These are phyloP conservation scores for Amphiprion ocellaris DNA, from an alignment of 2,113 vertebrate genomes.

Conservation along the genomic window DNA sequence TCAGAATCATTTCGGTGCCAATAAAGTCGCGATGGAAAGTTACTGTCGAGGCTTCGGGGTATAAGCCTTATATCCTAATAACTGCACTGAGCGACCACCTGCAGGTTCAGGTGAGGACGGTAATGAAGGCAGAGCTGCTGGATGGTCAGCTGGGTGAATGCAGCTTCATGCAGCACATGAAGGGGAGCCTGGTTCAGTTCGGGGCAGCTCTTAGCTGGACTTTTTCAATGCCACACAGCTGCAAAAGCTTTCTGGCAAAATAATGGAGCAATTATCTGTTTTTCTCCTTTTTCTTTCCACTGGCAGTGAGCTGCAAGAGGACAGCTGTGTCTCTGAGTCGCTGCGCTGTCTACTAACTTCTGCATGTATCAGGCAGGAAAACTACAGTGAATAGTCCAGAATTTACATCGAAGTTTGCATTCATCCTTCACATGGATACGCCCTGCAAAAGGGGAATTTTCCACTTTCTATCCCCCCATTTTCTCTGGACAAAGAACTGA, in stretches of 20 bases:
- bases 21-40: conserved; percentile 45
- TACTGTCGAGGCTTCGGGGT: conserved; percentile 27
- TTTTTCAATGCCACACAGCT: conserved; percentile 70
- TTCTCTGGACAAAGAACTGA: no score
- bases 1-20: conserved; percentile 21
- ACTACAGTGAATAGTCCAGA: neutral
- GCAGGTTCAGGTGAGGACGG: conserved; percentile 57
- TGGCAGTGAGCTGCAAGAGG: conserved; percentile 45
- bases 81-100: conserved; percentile 31
- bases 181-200: conserved; percentile 2
- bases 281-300: conserved; percentile 48
- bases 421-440: neutral
- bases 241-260: conserved; percentile 68
- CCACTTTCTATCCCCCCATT: neutral
- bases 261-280: conserved; percentile 59
- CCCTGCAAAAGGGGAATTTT: conserved; percentile 1
- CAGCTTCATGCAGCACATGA: conserved; percentile 8
- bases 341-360: neutral
- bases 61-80: conserved; percentile 23
- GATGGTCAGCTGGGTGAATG: neutral
- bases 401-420: neutral
- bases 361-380: neutral
- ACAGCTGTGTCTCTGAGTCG: conserved; percentile 54
- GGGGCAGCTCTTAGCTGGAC: conserved; percentile 23
- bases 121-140: conserved; percentile 3